phyloP scores from a whole-genome alignment of 2,888 invertebrate species.

The Eugnorisma glareosa region DNA sequence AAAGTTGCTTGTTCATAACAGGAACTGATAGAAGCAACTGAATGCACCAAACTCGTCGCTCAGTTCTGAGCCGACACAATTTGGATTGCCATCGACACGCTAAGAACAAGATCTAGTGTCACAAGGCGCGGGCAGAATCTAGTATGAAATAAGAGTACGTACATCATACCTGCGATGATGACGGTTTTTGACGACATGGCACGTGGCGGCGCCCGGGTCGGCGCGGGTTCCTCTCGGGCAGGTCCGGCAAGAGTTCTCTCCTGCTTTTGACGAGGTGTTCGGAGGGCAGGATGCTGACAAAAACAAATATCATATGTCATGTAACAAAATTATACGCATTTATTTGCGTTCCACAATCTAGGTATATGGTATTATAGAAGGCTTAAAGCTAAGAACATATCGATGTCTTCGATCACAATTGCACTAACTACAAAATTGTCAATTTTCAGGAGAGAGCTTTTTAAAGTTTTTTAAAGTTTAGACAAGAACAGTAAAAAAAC shows the following conservation, averaged over 20 bases:
- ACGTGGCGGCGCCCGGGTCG: constrained; percentile 63
- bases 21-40: background rate
- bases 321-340: background rate
- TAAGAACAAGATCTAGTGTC: background rate
- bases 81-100: too few species aligned
- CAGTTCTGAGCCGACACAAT: background rate
- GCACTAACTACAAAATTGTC: too few species aligned
- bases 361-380: too few species aligned
- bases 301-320: background rate
- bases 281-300: constrained; percentile 72
- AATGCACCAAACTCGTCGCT: background rate
- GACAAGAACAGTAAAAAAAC: too few species aligned
- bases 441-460: too few species aligned
- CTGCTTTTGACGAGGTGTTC: constrained; percentile 69
- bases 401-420: too few species aligned
- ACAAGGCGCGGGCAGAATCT: background rate
- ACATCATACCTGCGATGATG: constrained; percentile 75
- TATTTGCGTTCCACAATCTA: too few species aligned
- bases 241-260: constrained; percentile 69
- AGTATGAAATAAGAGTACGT: constrained; percentile 64
- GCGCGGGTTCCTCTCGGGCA: constrained; percentile 66
- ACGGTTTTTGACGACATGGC: constrained; percentile 41
- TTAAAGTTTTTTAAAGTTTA: too few species aligned
- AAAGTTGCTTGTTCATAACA: background rate
- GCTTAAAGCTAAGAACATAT: too few species aligned